These are phyloP conservation scores for Boloria euphrosyne DNA, from an alignment of 2,888 invertebrate species.

Conservation along the genomic window DNA sequence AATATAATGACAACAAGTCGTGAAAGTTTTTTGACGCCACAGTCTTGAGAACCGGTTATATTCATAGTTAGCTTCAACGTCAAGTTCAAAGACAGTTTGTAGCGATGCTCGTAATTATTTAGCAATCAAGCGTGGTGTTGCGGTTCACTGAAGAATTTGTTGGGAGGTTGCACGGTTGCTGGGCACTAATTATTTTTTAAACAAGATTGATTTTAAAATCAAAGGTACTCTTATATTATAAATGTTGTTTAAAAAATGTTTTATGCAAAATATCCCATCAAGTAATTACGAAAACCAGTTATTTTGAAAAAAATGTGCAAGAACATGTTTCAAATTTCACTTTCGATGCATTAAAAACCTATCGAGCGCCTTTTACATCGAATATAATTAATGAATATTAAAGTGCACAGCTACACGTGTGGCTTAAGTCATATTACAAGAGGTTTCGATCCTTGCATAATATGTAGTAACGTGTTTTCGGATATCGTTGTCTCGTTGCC, in stretches of 20 bases:
- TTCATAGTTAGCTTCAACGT: conserved; percentile 15
- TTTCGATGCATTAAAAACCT: too few relatives aligned
- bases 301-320: too few relatives aligned
- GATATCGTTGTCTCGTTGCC: conserved; percentile 41
- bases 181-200: conserved; percentile 8
- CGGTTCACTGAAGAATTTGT: conserved; percentile 15
- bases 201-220: not conserved
- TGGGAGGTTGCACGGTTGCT: conserved; percentile 18
- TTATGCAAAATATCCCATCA: too few relatives aligned
- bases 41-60: conserved; percentile 5
- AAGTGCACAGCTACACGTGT: too few relatives aligned
- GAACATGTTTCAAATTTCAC: too few relatives aligned
- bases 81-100: conserved; percentile 34
- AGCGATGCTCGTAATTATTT: conserved; percentile 26
- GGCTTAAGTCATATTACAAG: too few relatives aligned
- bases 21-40: conserved; percentile 12
- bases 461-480: conserved; percentile 14
- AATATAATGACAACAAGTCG: not conserved
- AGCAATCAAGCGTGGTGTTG: conserved; percentile 23
- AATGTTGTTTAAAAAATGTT: too few relatives aligned
- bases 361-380: too few relatives aligned
- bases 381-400: too few relatives aligned
- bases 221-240: too few relatives aligned
- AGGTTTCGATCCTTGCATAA: conserved; percentile 18
- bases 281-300: too few relatives aligned